Percentiles rank a stretch among this genome's conserved stretches.
Conservation (phyloP, 1,140 invertebrate genomes). For the Propsilocerus akamusi region DNA sequence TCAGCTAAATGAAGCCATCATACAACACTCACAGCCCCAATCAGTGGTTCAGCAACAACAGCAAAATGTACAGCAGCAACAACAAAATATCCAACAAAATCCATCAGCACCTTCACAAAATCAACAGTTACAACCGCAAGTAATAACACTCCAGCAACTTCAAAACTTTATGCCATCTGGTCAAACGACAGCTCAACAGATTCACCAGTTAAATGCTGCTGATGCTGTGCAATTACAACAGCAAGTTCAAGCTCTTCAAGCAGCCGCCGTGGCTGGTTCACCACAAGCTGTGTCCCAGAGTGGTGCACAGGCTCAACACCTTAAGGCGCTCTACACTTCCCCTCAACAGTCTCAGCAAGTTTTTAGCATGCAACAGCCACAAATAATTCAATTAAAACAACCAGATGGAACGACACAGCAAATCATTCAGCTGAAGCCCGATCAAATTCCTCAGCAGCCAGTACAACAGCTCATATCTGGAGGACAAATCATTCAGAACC, state of each 20-base stretch:
- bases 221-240: slow-evolving; percentile 1
- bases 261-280: background rate
- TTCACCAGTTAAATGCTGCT: background rate
- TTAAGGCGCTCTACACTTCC: background rate
- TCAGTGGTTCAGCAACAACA: background rate
- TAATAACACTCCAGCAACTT: background rate
- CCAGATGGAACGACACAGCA: background rate
- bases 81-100: no score
- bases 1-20: background rate
- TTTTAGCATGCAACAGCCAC: background rate
- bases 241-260: background rate
- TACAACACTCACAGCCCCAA: background rate
- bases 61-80: background rate
- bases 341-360: background rate
- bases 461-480: slow-evolving; percentile 9
- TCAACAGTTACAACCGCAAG: background rate
- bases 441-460: slow-evolving; percentile 17
- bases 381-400: background rate
- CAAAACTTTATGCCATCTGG: background rate
- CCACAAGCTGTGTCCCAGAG: background rate
- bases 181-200: background rate
- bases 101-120: background rate
- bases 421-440: background rate
- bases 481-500: slow-evolving; percentile 1
- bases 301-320: background rate